Evolutionary conservation across 2,113 vertebrate genomes (phyloP), one percentile per base, ranked within the genome.

Genomic region (Silurus meridionalis): DNA sequence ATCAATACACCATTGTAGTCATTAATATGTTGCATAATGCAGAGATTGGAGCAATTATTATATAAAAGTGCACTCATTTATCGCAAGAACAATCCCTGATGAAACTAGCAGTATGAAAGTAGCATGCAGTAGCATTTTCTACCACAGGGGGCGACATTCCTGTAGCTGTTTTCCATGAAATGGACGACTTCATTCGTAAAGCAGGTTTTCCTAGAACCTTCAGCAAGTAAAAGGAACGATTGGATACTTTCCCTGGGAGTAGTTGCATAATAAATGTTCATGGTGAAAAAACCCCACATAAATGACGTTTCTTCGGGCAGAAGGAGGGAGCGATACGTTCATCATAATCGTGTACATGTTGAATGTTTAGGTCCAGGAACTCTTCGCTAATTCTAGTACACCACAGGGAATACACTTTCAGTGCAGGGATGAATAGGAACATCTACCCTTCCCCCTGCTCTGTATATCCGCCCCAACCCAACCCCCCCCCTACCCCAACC

Each of bases 401-500:
- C 50, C 85, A 66, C 85, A 79, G 37, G 57, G 84, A 80, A 88
- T 48, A 13, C 88, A 71, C 75, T 67, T 74, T 63, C 60, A 83
- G 64, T 55, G 83, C 81, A 82, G 85, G 80, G 75, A 72, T 71
- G 82, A 85, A 90, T 89, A 71, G 85, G 61, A 91, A 91, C 37
- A 28, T 66, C 90, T 80, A 83, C 83, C 90, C 82, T 50, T 53
- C 85, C 86, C 78, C 82, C 21, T 72, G 23, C 25, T 37, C 79
- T 74, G 37, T 9, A 3, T 6, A 9, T 58, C 25, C 11, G 28
- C 28, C n/a, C 52, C 79, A 37, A 37, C n/a, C 52, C 79, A 37
- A 37, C 28, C 28, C 28, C 28, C 28, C 28, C 28, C 28, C 2
- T 1, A 1, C 28, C 28, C 28, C 28, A 37, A 37, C 28, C 28